Evolutionary conservation across 92 coral and sea anemone species (phyloP), one percentile per base, ranked within the genome.

Genomic region (Zoanthus gigantus): DNA sequence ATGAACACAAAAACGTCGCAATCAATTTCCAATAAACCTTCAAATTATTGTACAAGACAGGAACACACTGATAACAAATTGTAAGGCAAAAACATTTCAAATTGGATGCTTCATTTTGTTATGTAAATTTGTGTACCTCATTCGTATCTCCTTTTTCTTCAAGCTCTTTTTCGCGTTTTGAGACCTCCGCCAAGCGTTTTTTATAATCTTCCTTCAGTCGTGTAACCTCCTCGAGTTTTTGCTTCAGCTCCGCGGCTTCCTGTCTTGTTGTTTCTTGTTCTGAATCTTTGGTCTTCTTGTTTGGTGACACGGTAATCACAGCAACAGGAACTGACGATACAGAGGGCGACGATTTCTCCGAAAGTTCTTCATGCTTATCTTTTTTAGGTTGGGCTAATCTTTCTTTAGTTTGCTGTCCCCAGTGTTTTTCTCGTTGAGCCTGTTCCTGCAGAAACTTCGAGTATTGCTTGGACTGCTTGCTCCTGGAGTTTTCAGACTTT

Each of bases 251-350:
- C 6, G 23, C 65, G 4, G 65, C 65, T 13, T 57, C 65, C 65
- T 57, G 65, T 54, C 61, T 63, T 66, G 30, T 18, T 68, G 73
- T 68, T 68, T 18, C 73, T 18, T 18, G 34, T 68, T 68, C 73
- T 23, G 15, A n/a, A n/a, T 14, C 29, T 68, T 11, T 4, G 18
- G 8, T 18, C 34, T 68, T 68, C 73, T 68, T 68, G 73, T 68
- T 68, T 68, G 37, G 73, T 68, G 73, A 68, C 73, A 68, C 73
- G 73, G 73, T 68, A 31, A 68, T 68, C 73, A 68, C 34, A 68
- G 73, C 73, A 68, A 68, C 34, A 18, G 73, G 72, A 66, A 66
- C 72, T 66, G 72, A 66, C 72, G 73, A 68, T 68, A 34, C 73
- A 68, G 73, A 18, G 73, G 73, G 73, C 37, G 2, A 68, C 44